Base-by-base conservation (phyloP, 2,797 vertebrate genomes). In the Cirrhinus mrigala region DNA sequence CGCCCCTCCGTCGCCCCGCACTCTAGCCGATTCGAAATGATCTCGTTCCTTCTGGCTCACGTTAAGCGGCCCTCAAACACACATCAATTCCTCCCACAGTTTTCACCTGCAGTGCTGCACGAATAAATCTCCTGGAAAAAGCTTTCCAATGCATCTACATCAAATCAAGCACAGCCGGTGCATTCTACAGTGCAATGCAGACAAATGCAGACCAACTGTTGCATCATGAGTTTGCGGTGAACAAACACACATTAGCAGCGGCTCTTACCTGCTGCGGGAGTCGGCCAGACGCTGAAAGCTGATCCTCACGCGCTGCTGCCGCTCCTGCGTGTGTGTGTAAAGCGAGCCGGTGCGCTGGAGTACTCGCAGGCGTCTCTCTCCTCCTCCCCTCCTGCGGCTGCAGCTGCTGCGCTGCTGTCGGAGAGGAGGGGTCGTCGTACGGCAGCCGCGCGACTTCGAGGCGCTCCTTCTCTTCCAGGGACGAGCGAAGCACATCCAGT, bases 271-370 rank as follows among this genome's bases (percentile, higher is more conserved):
- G 76, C 40, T 56, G 56, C 50, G 83, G 70, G 86, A 81, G 82
- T 27, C 58, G 87, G 90, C 80, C 90, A 88, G 89, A 81, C 90
- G 90, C 89, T 48, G 89, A 80, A 87, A 91, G 89, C 91, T 75
- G 90, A 84, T 82, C 69, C 29, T 66, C 82, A 2, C 3, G 58
- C 15, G 16, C 54, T 4, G 81, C 68, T 20, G 79, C 40, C 10
- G 77, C 54, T 56, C 52, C 27, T n/a, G 91, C 92, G 91, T 94
- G 90, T 90, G 92, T 93, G 88, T 87, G 90, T 91, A 90, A 87
- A 89, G 89, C 89, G 88, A 89, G 91, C 88, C 92, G 90, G 66
- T 71, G 90, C 91, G 94, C 93, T 93, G 94, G 93, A 88, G 92
- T 92, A 93, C 91, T 91, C 89, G 85, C 89, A 84, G 91, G 88